Evolutionary conservation across 2,888 invertebrate genomes (phyloP), one percentile per base, ranked within the genome.

Genomic region (Monochamus alternatus): DNA sequence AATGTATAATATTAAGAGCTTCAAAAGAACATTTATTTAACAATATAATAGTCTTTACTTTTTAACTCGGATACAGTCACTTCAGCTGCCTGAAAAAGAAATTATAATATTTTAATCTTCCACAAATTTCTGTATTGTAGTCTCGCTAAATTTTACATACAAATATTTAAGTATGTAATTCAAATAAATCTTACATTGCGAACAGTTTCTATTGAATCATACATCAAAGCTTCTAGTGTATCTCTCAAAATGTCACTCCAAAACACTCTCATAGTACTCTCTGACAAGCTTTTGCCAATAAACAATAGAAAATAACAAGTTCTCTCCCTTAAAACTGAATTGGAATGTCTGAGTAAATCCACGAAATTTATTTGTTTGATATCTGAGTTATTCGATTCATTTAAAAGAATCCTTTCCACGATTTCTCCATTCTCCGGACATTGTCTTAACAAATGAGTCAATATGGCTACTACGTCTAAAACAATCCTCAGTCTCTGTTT

Each of bases 381-480:
- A 38, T 78, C 59, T 31, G 78, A 76, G 76, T 82, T 80, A 44
- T 78, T 79, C 32, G 83, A 78, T 78, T 86, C 86, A n/a, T 91
- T 91, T 74, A 93, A 90, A 5, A 95, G 89, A 75, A 96, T 92
- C 83, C 92, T 93, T 85, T 95, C 95, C 0, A 96, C 93, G 0
- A 96, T 90, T 75, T 94, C 94, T 0, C 93, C 93, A 85, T 95
- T 94, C 84, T 95, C 95, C 0, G 96, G 95, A 22, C 94, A 88
- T 75, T 93, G 93, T 80, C 95, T 92, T 14, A 96, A 88, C 3
- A 96, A 91, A 10, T 95, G 93, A 69, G 93, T 94, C 8, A 96
- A 89, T 44, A 96, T 91, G 0, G 95, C 95, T 38, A 96, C 87
- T 9, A 95, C 90, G 86, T 95, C 94, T 31, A 92, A 89, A 0